These are phyloP conservation scores for Rhinophrynus dorsalis DNA, from an alignment of 2,797 vertebrate genomes.

Conservation along the genomic window DNA sequence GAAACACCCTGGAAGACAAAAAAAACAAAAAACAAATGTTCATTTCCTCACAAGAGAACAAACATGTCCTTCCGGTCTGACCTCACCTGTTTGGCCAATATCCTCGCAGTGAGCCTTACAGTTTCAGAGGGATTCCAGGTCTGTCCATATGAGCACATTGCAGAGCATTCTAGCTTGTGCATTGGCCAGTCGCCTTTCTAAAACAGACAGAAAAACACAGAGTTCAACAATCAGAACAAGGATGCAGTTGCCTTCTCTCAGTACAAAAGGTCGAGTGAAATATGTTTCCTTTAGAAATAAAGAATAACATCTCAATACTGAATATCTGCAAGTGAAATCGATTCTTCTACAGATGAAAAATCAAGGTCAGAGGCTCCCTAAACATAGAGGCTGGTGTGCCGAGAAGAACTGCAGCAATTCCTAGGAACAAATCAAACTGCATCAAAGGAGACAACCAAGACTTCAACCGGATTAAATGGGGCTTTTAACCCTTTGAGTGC, in stretches of 20 bases:
- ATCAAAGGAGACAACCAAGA: no score
- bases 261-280: conserved; percentile 60
- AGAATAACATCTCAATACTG: conserved; percentile 39
- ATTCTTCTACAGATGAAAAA: no score
- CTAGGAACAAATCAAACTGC: no score
- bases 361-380: no score
- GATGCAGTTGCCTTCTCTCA: conserved; percentile 45
- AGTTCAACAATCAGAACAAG: conserved; percentile 48
- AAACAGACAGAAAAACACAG: conserved; percentile 30
- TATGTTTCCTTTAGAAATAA: conserved; percentile 64
- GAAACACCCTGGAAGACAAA: background rate
- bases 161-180: conserved; percentile 93
- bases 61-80: background rate
- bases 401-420: no score
- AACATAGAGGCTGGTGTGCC: no score
- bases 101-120: conserved; percentile 84
- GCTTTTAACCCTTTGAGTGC: no score
- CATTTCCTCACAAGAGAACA: background rate
- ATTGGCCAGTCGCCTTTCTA: conserved; percentile 92
- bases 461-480: no score
- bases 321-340: no score
- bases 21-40: no score
- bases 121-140: conserved; percentile 92
- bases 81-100: conserved; percentile 88
- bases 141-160: conserved; percentile 84